These are phyloP conservation scores for Uromys caudimaculatus DNA, from an alignment of 2,797 vertebrate species.

Conservation along the genomic window DNA sequence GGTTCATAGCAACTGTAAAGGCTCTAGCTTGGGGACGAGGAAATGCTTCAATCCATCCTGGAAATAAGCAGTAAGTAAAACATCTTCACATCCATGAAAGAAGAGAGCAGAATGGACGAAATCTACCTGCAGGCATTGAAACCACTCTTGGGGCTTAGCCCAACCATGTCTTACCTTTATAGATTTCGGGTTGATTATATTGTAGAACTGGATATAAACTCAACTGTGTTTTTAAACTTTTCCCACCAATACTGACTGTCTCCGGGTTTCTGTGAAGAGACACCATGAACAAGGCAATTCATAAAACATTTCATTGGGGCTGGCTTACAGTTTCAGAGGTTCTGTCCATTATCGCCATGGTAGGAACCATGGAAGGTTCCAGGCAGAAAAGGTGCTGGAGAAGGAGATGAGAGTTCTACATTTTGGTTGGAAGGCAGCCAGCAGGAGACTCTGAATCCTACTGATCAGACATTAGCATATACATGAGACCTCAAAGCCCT, in stretches of 20 bases:
- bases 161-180: neutral
- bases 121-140: neutral
- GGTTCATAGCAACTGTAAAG: neutral
- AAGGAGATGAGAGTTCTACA: neutral
- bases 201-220: neutral
- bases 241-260: neutral
- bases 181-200: neutral
- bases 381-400: neutral
- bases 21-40: neutral
- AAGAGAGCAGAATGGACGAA: neutral
- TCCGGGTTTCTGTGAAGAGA: neutral
- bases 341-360: neutral
- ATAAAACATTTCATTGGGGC: neutral
- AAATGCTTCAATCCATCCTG: neutral
- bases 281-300: neutral
- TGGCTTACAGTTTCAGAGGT: neutral
- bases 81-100: neutral
- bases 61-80: conserved; percentile 5
- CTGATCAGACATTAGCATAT: neutral
- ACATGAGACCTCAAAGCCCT: neutral
- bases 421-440: neutral
- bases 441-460: neutral
- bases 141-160: neutral
- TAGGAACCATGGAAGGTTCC: neutral
- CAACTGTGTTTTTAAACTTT: neutral